Evolutionary conservation across 2,888 invertebrate species (phyloP).

Genomic region (Bellardia pandia): DNA sequence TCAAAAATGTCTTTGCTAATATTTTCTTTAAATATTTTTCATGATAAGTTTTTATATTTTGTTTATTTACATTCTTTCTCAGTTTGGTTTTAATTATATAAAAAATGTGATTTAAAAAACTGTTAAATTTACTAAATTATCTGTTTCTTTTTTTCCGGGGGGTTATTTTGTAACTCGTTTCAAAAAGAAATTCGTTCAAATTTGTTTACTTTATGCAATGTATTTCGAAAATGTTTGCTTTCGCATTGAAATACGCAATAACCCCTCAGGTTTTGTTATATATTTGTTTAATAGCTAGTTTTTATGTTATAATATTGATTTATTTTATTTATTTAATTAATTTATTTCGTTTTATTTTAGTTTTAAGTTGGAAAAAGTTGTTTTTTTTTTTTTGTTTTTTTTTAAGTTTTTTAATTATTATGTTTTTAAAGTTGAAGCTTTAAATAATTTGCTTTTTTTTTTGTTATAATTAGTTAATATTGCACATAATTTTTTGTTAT

Average conservation of each 20-base stretch:
- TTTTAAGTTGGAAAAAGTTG: constrained; percentile 49
- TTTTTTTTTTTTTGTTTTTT: constrained; percentile 4
- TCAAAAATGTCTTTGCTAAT: constrained; percentile 73
- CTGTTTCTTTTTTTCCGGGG: constrained; percentile 8
- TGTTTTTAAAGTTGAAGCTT: constrained; percentile 59
- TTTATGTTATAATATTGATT: neutral
- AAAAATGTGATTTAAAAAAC: constrained; percentile 63
- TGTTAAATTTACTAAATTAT: constrained; percentile 68
- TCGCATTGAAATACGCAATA: too few relatives aligned
- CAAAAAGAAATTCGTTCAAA: too few relatives aligned
- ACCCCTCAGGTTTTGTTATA: constrained; percentile 30
- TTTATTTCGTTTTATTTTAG: constrained; percentile 33
- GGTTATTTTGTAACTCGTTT: too few relatives aligned
- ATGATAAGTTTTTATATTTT: constrained; percentile 67
- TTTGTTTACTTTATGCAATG: too few relatives aligned
- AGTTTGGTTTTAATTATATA: constrained; percentile 45
- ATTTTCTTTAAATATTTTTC: constrained; percentile 68
- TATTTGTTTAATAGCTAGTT: constrained; percentile 38
- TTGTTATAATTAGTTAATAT: constrained; percentile 77
- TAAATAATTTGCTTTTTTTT: constrained; percentile 50
- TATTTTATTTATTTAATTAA: constrained; percentile 18
- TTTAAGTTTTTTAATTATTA: neutral
- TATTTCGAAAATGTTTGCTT: too few relatives aligned
- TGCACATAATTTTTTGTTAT: constrained; percentile 76
- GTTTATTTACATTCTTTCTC: constrained; percentile 62